A percentile compares a stretch with the other conserved stretches of the same genome.
phyloP scores from a whole-genome alignment of 2,797 vertebrate genomes.

The Melanogrammus aeglefinus region DNA sequence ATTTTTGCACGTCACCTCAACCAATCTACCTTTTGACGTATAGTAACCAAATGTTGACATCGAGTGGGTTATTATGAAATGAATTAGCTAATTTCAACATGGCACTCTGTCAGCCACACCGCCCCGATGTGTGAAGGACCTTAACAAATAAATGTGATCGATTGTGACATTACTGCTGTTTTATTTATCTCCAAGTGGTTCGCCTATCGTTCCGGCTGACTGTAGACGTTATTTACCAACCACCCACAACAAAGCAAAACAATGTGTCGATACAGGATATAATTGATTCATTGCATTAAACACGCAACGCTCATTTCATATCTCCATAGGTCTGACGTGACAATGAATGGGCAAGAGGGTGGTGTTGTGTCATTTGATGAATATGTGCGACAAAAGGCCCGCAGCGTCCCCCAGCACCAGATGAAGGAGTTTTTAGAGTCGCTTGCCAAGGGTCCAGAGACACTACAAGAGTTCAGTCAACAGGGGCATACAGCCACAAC shows the following conservation, averaged over 20 bases:
- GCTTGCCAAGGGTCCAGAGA: slow-evolving; percentile 91
- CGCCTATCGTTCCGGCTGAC: neutral
- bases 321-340: slow-evolving; percentile 46
- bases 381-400: slow-evolving; percentile 96
- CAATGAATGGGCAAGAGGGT: slow-evolving; percentile 99
- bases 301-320: neutral
- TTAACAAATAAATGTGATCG: neutral
- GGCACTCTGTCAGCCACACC: slow-evolving; percentile 1
- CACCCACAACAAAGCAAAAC: neutral
- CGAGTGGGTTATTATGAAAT: neutral
- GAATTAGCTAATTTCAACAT: neutral
- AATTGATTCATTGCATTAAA: neutral
- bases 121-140: neutral
- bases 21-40: neutral
- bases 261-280: neutral
- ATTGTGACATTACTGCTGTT: neutral
- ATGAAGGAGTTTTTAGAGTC: slow-evolving; percentile 99
- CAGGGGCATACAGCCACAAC: slow-evolving; percentile 74
- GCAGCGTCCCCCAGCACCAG: slow-evolving; percentile 95
- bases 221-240: neutral
- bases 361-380: slow-evolving; percentile 98
- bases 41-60: neutral
- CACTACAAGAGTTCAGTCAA: slow-evolving; percentile 93
- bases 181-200: neutral
- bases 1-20: neutral